Base-by-base conservation (phyloP, 2,113 vertebrate species). In the Chamaetylas fuelleborni region DNA sequence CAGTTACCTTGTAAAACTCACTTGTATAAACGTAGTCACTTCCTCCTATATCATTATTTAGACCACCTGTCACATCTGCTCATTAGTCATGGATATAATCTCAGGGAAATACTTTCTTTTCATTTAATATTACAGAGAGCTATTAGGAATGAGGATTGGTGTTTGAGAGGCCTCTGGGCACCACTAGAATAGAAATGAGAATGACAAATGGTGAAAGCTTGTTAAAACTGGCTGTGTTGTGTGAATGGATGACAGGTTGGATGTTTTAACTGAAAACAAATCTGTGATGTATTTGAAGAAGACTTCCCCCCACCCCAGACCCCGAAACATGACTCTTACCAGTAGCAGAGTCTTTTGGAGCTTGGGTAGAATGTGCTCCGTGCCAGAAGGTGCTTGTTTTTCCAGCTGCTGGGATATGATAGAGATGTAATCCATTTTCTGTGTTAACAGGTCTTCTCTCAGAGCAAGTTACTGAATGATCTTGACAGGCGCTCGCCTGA, bases 341-440 rank as follows among this genome's bases (percentile, higher is more conserved):
- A 82, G 94, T 25, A 90, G 92, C 48, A 74, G 77, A 82, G 45
- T 97, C 98, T 95, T 97, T 97, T 91, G 97, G 97, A 93, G 86
- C 79, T 89, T 95, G 96, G 78, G 97, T 97, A 92, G 81, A 97
- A 92, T 91, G 96, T 5, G 96, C 97, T 64, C 94, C 94, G 8
- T 97, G 97, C 98, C 98, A 98, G 34, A 98, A 96, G 86, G 97
- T 86, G 58, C 97, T 95, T 92, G 98, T 98, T 97, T 99, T 98
- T 87, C 98, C 98, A 95, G 98, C 98, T 78, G 98, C 98, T 94
- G 98, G 98, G 36, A 94, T 98, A 84, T 84, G 97, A 73, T 97
- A 93, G 81, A 98, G 94, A 93, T 93, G 83, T 47, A 98, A 95
- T 77, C 92, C 95, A 36, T 96, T 98, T 94, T 98, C 98, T 94